Base-by-base conservation (phyloP, 2,888 invertebrate species). In the Mimachlamys varia region DNA sequence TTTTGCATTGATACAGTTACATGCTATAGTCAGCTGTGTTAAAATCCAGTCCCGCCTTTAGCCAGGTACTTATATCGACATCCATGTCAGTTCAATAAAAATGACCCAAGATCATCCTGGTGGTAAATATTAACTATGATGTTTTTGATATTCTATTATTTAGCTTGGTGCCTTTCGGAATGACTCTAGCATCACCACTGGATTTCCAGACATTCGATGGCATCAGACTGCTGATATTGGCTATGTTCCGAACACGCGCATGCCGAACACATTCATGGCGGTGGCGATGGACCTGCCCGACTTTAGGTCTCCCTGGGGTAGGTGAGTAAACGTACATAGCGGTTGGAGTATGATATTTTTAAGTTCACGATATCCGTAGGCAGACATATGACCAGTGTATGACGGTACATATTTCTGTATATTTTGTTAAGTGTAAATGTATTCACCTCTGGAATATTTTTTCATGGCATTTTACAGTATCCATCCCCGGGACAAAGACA, bases 141-240 rank as follows among this genome's bases (percentile, higher is more conserved):
- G n/a, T n/a, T n/a, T 44, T 44, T 44, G 7, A 44, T 44, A 5
- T 53, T 17, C 19, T 2, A 15, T 10, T 53, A 2, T 13, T 10
- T 53, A 93, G 93, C 88, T 93, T 10, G 92, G 91, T n/a, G 89
- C 92, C 10, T 88, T 76, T 37, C 38, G 90, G n/a, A 92, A 93
- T 44, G 90, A 93, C 62, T 89, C 92, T 4, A 89, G 91, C 37
- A 92, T 94, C 27, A 89, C 53, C 0, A 92, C 88, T 19, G 95
- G 95, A 0, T 96, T 95, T 88, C 94, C 96, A 3, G 94, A 94
- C 89, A 94, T 96, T 22, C 94, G 96, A 13, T 96, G 96, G 96
- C 95, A 95, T 88, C 96, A 96, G 92, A 96, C 95, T 17, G 95
- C 94, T 89, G 95, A 95, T 89, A 91, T 93, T 89, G 96, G 96